Conservation (phyloP, 2,888 invertebrate genomes). For the Agrotis exclamationis region DNA sequence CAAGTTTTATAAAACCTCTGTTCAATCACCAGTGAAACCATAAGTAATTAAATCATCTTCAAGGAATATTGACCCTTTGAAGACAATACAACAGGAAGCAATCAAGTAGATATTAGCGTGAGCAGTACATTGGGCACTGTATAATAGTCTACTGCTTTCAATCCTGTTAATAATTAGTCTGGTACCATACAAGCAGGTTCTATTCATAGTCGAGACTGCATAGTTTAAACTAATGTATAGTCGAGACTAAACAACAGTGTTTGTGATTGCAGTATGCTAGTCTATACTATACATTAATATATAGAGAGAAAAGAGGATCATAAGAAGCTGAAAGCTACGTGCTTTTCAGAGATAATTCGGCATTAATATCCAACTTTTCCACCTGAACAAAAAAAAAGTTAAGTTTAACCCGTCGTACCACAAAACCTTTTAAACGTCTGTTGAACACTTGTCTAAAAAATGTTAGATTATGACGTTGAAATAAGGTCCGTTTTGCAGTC, state of each 20-base stretch:
- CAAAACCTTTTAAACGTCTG: too few species aligned
- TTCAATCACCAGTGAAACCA: background rate
- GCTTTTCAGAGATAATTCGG: too few species aligned
- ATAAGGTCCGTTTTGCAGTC: too few species aligned
- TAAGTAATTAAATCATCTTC: too few species aligned
- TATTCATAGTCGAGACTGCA: constrained; percentile 36
- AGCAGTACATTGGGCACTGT: constrained; percentile 4
- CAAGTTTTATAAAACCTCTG: background rate
- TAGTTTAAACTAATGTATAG: constrained; percentile 7
- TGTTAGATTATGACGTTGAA: too few species aligned
- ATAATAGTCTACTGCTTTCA: constrained; percentile 7
- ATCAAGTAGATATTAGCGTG: constrained; percentile 9
- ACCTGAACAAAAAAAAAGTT: too few species aligned
- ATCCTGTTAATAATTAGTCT: constrained; percentile 21
- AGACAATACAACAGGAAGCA: background rate
- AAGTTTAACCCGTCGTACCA: too few species aligned
- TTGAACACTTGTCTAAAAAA: too few species aligned
- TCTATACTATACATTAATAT: too few species aligned
- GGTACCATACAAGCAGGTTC: background rate
- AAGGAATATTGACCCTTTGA: constrained; percentile 3
- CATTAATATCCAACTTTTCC: too few species aligned
- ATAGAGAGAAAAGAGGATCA: too few species aligned
- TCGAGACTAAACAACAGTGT: background rate
- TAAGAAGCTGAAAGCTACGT: too few species aligned
- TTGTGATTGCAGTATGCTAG: background rate